Conservation (phyloP, 1,140 invertebrate species). For the Chironomus striatipennis region DNA sequence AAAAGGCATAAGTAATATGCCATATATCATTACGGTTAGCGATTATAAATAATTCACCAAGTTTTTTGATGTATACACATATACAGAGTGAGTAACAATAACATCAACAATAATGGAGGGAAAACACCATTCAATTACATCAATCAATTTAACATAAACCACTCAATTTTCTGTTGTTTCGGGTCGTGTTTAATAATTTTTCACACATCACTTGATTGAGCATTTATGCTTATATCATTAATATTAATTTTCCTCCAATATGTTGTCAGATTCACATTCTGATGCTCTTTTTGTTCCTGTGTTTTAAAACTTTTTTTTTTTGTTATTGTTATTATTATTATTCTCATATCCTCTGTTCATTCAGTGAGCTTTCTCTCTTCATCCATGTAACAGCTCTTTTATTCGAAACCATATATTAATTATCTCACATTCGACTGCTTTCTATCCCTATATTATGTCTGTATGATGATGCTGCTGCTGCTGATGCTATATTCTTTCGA, state of each 20-base stretch:
- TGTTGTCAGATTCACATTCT: background rate
- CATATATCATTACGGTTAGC: too few relatives aligned
- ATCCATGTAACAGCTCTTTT: constrained; percentile 7
- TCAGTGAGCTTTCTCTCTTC: background rate
- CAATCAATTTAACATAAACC: constrained; percentile 22
- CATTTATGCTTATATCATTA: constrained; percentile 21
- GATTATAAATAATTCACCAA: too few relatives aligned
- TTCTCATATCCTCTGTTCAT: too few relatives aligned
- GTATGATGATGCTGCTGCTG: background rate
- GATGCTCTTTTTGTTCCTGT: background rate
- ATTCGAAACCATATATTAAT: constrained; percentile 14
- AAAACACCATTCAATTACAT: constrained; percentile 15
- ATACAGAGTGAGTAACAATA: too few relatives aligned
- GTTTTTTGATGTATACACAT: too few relatives aligned
- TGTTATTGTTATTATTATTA: too few relatives aligned
- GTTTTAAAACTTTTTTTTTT: background rate
- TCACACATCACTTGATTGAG: constrained; percentile 13
- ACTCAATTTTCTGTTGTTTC: constrained; percentile 15
- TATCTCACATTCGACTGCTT: constrained; percentile 12
- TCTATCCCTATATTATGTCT: background rate
- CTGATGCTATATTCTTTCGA: background rate
- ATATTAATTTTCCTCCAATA: constrained; percentile 17
- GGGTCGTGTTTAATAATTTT: constrained; percentile 7
- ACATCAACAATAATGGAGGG: too few relatives aligned
- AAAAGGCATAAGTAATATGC: too few relatives aligned